Evolutionary conservation across 2,797 vertebrate species (phyloP).

Genomic region (Onychomys torridus): DNA sequence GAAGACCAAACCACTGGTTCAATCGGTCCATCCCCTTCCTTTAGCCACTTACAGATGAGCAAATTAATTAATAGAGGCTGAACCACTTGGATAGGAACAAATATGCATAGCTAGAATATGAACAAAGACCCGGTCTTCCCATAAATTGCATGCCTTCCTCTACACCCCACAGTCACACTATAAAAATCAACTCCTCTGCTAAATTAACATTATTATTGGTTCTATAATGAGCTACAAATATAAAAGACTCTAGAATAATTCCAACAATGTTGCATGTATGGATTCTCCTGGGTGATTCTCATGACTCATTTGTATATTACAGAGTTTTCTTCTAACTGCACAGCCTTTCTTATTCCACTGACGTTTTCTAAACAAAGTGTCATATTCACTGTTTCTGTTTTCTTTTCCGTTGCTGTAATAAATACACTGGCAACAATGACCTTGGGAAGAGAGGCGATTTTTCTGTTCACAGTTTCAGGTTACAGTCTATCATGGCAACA

Average conservation of each 20-base stretch:
- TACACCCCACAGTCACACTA: background rate
- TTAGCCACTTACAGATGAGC: slow-evolving; percentile 29
- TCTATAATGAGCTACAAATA: slow-evolving; percentile 61
- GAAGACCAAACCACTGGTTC: background rate
- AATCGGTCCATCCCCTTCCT: background rate
- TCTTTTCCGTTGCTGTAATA: background rate
- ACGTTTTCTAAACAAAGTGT: slow-evolving; percentile 45
- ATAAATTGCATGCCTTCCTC: background rate
- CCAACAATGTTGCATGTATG: slow-evolving; percentile 30
- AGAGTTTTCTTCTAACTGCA: slow-evolving; percentile 16
- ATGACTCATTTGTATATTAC: slow-evolving; percentile 21
- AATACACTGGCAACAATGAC: background rate
- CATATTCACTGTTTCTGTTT: background rate
- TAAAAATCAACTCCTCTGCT: slow-evolving; percentile 66
- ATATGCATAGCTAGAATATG: background rate
- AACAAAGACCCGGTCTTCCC: background rate
- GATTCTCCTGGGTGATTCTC: slow-evolving; percentile 44
- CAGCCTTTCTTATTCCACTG: slow-evolving; percentile 24
- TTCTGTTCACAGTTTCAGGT: background rate
- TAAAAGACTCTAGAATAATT: slow-evolving; percentile 61
- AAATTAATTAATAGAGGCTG: slow-evolving; percentile 11
- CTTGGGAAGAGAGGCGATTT: background rate
- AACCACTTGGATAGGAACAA: background rate
- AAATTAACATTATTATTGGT: slow-evolving; percentile 68
- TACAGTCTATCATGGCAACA: background rate